Conservation (phyloP, 2,113 vertebrate genomes). For the Halichoerus grypus region DNA sequence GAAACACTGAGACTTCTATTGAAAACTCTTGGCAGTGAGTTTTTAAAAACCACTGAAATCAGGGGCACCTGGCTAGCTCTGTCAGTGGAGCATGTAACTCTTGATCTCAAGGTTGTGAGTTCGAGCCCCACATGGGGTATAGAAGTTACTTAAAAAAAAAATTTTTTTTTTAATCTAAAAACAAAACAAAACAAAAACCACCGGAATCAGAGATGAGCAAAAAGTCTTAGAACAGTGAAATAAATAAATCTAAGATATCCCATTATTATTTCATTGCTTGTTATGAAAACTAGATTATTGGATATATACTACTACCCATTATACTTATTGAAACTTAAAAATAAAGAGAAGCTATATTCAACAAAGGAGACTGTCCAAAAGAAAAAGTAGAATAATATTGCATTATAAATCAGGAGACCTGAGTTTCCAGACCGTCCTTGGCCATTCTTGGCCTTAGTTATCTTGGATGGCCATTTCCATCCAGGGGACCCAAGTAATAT, state of each 20-base stretch:
- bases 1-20: background rate
- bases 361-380: background rate
- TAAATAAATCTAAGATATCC: background rate
- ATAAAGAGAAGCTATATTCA: background rate
- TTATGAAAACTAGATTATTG: background rate
- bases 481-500: background rate
- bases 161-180: background rate
- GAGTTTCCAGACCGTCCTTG: background rate
- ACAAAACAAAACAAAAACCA: background rate
- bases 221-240: background rate
- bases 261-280: conserved; percentile 18
- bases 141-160: background rate
- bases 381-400: background rate
- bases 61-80: background rate
- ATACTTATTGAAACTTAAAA: conserved; percentile 16
- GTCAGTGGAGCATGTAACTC: background rate
- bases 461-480: background rate
- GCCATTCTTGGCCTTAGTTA: background rate
- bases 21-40: background rate
- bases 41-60: background rate
- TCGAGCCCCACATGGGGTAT: background rate
- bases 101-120: background rate
- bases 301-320: background rate
- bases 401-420: background rate
- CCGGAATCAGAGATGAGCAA: background rate